phyloP scores from a whole-genome alignment of 2,888 invertebrate species.

The Neoaliturus tenellus region DNA sequence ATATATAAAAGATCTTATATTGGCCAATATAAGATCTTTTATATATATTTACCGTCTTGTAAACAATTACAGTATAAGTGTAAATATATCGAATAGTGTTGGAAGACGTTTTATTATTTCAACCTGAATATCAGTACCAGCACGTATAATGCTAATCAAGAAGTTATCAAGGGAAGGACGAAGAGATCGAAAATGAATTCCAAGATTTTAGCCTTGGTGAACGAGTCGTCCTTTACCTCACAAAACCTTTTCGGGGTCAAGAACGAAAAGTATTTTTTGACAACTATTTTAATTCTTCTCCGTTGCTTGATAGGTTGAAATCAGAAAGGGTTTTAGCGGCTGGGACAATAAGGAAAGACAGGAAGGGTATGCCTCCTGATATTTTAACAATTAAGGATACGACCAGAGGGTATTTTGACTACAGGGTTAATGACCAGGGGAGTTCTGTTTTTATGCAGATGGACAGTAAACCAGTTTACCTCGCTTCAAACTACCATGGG shows the following conservation, averaged over 20 bases:
- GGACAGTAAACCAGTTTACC: constrained; percentile 12
- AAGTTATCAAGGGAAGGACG: constrained; percentile 14
- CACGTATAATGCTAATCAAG: too few species aligned
- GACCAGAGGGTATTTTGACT: constrained; percentile 29
- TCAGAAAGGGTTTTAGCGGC: constrained; percentile 8
- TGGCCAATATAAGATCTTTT: too few species aligned
- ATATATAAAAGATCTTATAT: too few species aligned
- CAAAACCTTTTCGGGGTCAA: constrained; percentile 2
- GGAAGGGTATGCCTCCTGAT: constrained; percentile 10
- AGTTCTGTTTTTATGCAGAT: constrained; percentile 7
- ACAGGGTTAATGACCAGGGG: neutral
- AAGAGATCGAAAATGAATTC: constrained; percentile 4
- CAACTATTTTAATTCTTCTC: neutral
- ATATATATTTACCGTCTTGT: too few species aligned
- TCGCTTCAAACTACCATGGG: constrained; percentile 35
- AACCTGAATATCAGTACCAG: too few species aligned
- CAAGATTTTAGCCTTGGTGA: neutral
- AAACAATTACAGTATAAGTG: too few species aligned
- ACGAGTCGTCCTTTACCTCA: constrained; percentile 21
- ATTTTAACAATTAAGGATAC: too few species aligned
- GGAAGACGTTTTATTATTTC: too few species aligned
- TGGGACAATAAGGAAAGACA: constrained; percentile 10
- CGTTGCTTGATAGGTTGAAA: neutral
- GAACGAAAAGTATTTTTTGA: neutral
- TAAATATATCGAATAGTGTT: too few species aligned